These are phyloP conservation scores for Drosophila virilis DNA, from an alignment of 1,140 invertebrate species.

Conservation along the genomic window DNA sequence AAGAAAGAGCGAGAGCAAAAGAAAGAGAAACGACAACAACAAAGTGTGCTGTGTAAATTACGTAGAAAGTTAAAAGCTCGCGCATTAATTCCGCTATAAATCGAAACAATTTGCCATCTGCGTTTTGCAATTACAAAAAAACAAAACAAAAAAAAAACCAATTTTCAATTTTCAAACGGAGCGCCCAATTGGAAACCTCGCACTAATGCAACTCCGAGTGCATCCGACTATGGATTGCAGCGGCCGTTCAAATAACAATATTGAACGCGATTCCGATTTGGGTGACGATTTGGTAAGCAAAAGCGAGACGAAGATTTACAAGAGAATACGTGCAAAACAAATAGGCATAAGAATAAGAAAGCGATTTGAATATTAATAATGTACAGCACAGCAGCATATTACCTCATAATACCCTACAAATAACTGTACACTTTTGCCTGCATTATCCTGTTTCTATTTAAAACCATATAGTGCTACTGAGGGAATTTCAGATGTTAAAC, in stretches of 20 bases:
- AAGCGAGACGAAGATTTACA: neutral
- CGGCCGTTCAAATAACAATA: conserved; percentile 76
- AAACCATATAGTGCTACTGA: too few relatives aligned
- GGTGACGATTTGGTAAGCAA: conserved; percentile 81
- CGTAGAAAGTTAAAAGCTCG: conserved; percentile 36
- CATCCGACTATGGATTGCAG: conserved; percentile 81
- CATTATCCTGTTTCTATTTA: too few relatives aligned
- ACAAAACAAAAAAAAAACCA: neutral
- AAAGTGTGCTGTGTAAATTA: conserved; percentile 51
- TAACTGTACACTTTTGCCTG: neutral
- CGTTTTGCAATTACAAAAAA: conserved; percentile 6
- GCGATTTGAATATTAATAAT: too few relatives aligned
- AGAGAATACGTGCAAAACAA: too few relatives aligned
- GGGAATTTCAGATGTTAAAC: too few relatives aligned
- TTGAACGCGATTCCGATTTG: conserved; percentile 81
- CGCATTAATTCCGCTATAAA: conserved; percentile 35
- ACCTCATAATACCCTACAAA: neutral
- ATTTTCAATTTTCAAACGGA: conserved; percentile 15
- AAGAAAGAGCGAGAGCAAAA: conserved; percentile 10
- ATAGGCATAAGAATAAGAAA: too few relatives aligned
- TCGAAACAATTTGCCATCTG: conserved; percentile 38
- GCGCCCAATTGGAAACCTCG: conserved; percentile 18
- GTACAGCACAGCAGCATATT: too few relatives aligned
- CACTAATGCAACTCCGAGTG: conserved; percentile 79
- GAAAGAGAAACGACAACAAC: conserved; percentile 37